Conservation (phyloP, 2,888 invertebrate species). For the Drosophila bunnanda region DNA sequence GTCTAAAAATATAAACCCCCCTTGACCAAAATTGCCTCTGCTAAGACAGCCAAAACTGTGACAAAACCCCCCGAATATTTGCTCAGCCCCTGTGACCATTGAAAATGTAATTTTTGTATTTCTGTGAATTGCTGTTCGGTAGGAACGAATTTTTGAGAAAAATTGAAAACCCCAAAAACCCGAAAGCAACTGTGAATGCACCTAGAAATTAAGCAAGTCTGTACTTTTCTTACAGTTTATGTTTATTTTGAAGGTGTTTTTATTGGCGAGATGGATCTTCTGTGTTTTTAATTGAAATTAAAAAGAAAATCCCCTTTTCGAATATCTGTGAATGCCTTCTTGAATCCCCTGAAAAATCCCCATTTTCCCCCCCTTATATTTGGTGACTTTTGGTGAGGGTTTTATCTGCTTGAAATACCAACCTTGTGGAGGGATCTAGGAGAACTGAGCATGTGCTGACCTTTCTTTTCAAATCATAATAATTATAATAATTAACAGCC, state of each 20-base stretch:
- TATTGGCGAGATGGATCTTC: not conserved
- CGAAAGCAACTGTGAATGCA: constrained; percentile 56
- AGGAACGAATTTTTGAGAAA: constrained; percentile 46
- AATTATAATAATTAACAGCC: constrained; percentile 10
- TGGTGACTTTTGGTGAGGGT: constrained; percentile 70
- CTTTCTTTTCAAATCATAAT: constrained; percentile 23
- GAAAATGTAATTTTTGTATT: constrained; percentile 36
- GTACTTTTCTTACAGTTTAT: constrained; percentile 23
- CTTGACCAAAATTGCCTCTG: constrained; percentile 54
- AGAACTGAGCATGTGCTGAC: constrained; percentile 64
- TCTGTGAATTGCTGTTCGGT: constrained; percentile 55
- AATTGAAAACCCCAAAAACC: constrained; percentile 31
- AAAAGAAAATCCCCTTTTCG: constrained; percentile 13
- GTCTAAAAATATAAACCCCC: constrained; percentile 31
- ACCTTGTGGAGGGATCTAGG: constrained; percentile 14
- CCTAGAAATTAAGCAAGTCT: constrained; percentile 36
- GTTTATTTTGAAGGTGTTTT: constrained; percentile 2
- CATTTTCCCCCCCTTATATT: constrained; percentile 19
- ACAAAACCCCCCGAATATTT: constrained; percentile 43
- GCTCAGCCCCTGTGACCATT: constrained; percentile 17
- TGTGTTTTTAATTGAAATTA: constrained; percentile 23
- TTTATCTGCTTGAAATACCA: constrained; percentile 47
- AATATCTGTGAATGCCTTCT: constrained; percentile 27
- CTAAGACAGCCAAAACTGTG: constrained; percentile 64
- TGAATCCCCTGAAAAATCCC: not conserved